A percentile compares a stretch with the other conserved stretches of the same genome.
These are phyloP conservation scores for Pollenia amentaria DNA, from an alignment of 2,888 invertebrate species.

Conservation along the genomic window DNA sequence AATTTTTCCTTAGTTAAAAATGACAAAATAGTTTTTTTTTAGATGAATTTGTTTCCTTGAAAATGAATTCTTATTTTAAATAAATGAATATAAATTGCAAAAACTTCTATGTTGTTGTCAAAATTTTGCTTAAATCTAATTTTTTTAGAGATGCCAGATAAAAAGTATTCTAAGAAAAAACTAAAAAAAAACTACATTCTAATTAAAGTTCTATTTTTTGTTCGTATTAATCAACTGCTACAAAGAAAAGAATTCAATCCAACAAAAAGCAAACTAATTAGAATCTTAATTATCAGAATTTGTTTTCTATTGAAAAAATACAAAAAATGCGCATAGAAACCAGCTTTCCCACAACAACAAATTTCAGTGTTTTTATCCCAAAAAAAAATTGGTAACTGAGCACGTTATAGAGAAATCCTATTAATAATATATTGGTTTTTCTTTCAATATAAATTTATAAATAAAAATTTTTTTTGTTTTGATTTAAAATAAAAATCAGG, in stretches of 20 bases:
- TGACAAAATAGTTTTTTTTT: too few relatives aligned
- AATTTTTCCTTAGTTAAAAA: too few relatives aligned
- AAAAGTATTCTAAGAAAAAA: not conserved
- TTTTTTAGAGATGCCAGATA: constrained; percentile 6
- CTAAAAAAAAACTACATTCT: constrained; percentile 24
- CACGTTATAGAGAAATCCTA: too few relatives aligned
- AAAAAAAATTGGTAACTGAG: too few relatives aligned
- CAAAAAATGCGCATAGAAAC: not conserved
- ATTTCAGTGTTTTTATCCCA: too few relatives aligned
- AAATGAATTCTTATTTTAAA: constrained; percentile 51
- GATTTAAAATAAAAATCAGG: too few relatives aligned
- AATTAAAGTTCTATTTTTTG: constrained; percentile 29
- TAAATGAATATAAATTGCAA: constrained; percentile 18
- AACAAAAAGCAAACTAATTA: constrained; percentile 30
- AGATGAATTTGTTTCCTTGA: not conserved
- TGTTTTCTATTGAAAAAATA: not conserved
- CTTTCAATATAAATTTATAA: too few relatives aligned
- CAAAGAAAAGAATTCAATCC: not conserved
- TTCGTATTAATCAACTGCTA: not conserved
- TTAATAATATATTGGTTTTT: too few relatives aligned
- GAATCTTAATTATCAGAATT: constrained; percentile 20
- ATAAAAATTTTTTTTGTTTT: too few relatives aligned
- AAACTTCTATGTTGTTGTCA: constrained; percentile 25
- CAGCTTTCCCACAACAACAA: too few relatives aligned
- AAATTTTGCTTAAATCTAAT: not conserved